Percentiles rank a stretch among this genome's conserved stretches.
These are phyloP conservation scores for Mola mola DNA, from an alignment of 2,113 vertebrate genomes.

Conservation along the genomic window DNA sequence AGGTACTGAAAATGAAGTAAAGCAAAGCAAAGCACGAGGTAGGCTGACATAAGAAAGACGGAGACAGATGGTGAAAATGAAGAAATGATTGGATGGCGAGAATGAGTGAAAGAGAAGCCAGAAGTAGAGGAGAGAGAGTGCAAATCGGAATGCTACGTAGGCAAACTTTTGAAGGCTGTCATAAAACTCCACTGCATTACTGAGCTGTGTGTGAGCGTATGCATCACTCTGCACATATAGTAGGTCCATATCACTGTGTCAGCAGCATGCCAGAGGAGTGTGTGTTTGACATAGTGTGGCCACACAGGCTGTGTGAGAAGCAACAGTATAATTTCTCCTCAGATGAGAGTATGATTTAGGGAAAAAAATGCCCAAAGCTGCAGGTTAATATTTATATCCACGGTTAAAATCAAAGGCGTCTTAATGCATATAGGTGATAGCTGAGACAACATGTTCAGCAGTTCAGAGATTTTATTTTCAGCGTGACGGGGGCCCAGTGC, in stretches of 20 bases:
- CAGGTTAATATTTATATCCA: not conserved
- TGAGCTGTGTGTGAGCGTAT: constrained; percentile 16
- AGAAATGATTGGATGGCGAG: constrained; percentile 27
- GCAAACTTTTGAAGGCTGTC: constrained; percentile 70
- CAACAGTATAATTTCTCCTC: constrained; percentile 15
- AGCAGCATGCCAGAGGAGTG: constrained; percentile 38
- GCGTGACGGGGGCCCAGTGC: too few species aligned
- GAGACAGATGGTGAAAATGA: constrained; percentile 29
- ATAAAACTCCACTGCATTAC: constrained; percentile 61
- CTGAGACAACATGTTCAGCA: too few species aligned
- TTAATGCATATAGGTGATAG: too few species aligned
- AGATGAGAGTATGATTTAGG: not conserved
- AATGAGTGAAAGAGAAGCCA: constrained; percentile 12
- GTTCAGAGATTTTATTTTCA: too few species aligned
- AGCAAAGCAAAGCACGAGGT: constrained; percentile 3
- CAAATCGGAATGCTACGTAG: constrained; percentile 46
- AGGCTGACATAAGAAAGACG: constrained; percentile 12
- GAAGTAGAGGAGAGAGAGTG: not conserved
- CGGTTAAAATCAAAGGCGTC: too few species aligned
- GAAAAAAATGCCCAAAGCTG: not conserved
- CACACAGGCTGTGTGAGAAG: constrained; percentile 1
- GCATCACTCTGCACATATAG: constrained; percentile 40
- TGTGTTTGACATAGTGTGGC: not conserved
- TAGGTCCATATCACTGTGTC: constrained; percentile 67
- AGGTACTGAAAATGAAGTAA: constrained; percentile 7